Conservation (phyloP, 2,113 vertebrate species). For the Bos taurus region DNA sequence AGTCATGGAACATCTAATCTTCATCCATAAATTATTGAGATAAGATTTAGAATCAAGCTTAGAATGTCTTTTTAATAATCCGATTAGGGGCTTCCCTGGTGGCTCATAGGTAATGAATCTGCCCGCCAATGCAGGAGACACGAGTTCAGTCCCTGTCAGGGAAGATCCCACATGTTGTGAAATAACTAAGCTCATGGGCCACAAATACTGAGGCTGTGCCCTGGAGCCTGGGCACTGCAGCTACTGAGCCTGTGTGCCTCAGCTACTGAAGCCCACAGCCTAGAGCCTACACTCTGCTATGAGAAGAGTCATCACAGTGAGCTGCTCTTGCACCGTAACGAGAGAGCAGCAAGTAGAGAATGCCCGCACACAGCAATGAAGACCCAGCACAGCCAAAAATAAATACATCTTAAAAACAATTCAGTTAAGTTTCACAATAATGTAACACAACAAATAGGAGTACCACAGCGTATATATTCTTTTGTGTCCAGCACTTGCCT, state of each 20-base stretch:
- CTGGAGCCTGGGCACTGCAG: background rate
- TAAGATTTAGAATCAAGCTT: no score
- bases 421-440: background rate
- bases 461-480: background rate
- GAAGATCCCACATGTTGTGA: background rate
- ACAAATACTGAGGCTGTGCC: background rate
- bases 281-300: background rate
- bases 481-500: background rate
- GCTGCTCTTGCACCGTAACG: background rate
- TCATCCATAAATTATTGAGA: no score
- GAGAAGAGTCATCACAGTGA: background rate
- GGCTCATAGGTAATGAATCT: background rate
- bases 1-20: no score
- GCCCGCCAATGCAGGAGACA: background rate
- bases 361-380: background rate
- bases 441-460: background rate
- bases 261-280: background rate
- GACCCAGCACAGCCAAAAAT: background rate
- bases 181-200: background rate
- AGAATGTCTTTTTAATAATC: no score
- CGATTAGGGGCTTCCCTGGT: no score
- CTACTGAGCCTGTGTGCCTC: background rate
- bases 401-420: background rate
- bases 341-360: background rate
- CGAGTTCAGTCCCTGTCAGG: accelerated